Conservation (phyloP, 2,113 vertebrate species). For the Oreochromis tanganicae region DNA sequence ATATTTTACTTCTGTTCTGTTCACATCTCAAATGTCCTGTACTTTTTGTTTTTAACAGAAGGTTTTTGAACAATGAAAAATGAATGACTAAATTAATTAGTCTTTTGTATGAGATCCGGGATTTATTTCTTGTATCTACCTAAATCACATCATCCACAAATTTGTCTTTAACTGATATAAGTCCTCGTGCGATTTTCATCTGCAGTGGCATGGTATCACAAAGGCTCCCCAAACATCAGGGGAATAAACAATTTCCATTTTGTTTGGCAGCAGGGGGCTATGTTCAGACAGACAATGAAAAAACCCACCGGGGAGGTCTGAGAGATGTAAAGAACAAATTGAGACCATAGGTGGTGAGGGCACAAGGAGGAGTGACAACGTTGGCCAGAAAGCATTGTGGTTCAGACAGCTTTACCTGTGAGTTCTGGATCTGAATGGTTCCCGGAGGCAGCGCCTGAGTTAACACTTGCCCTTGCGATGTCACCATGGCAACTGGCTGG, state of each 20-base stretch:
- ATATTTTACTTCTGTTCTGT: background rate
- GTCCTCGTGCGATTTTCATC: background rate
- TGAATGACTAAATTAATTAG: background rate
- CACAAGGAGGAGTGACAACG: background rate
- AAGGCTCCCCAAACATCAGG: background rate
- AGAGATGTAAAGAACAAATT: conserved; percentile 31
- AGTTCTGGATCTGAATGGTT: conserved; percentile 93
- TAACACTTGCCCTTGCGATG: conserved; percentile 96
- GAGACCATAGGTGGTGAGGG: background rate
- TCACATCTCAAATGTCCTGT: background rate
- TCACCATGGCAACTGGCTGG: conserved; percentile 99
- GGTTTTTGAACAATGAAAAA: background rate
- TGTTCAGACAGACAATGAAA: conserved; percentile 36
- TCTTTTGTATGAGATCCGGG: background rate
- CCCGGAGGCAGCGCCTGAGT: conserved; percentile 90
- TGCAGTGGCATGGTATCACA: background rate
- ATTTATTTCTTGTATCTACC: background rate
- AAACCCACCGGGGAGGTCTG: background rate
- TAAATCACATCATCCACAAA: background rate
- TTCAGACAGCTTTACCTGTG: conserved; percentile 81
- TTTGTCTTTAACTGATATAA: background rate
- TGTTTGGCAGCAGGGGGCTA: conserved; percentile 20
- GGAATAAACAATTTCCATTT: conserved; percentile 40
- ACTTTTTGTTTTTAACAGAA: background rate
- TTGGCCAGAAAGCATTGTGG: background rate